Base-by-base conservation (phyloP, 2,113 vertebrate genomes). In the Calidris pugnax region DNA sequence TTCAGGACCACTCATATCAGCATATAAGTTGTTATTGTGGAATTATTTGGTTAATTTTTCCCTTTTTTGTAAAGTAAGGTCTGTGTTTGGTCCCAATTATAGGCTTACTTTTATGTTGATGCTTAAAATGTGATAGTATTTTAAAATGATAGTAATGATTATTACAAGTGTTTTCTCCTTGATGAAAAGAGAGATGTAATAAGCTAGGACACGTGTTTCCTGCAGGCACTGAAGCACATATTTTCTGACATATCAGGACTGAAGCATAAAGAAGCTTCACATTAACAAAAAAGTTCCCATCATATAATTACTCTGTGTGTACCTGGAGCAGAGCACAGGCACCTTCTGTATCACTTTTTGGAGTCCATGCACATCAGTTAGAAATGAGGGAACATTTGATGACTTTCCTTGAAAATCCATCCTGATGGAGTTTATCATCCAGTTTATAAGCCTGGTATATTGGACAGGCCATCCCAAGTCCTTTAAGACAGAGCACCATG, bases 231-330 rank as follows among this genome's bases (percentile, higher is more conserved):
- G 18, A n/a, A 85, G 39, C 39, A 69, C n/a, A 2, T 64, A 26
- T 80, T 86, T 91, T 91, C 45, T 90, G 82, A 74, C 16, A 47
- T 14, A 47, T 14, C 56, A 78, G 53, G 41, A 37, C 12, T 80
- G 15, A 28, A 71, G 32, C 0, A 0, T 59, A 51, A 60, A 73
- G 59, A 82, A 77, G 3, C 33, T 85, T 74, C 24, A 27, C 6
- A 3, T 16, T 71, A 77, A 77, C n/a, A 56, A 41, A 55, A 87
- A 87, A 27, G 30, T 76, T 92, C 76, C 50, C 55, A 74, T 67
- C 21, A 77, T 47, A 47, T 66, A 18, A 83, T 77, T 78, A 73
- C 37, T 82, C 45, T 37, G 32, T 56, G 56, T 62, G 79, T 77
- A 30, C 30, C 17, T 75, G 35, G 22, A 55, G 14, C 37, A 41